A percentile compares a stretch with the other conserved stretches of the same genome.
These are phyloP conservation scores for Cyclophora punctaria DNA, from an alignment of 2,888 invertebrate genomes.

Conservation along the genomic window DNA sequence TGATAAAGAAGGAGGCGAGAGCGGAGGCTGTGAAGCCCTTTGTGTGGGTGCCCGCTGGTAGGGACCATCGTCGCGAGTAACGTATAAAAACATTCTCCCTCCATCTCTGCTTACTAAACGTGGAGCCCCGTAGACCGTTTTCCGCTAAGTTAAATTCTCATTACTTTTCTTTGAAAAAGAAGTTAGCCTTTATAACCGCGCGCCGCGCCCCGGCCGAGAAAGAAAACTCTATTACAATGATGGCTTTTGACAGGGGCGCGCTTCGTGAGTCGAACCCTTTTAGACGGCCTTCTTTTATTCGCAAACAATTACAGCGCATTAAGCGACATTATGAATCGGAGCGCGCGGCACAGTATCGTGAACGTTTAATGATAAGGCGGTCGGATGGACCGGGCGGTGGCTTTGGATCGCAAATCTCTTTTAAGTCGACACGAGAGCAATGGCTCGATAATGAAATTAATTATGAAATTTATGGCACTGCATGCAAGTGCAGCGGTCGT, in stretches of 20 bases:
- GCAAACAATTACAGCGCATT: slow-evolving; percentile 57
- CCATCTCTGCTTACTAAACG: slow-evolving; percentile 44
- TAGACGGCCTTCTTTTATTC: slow-evolving; percentile 46
- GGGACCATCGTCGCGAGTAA: slow-evolving; percentile 45
- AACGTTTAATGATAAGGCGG: slow-evolving; percentile 62
- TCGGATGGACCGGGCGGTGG: slow-evolving; percentile 35
- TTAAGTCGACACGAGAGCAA: slow-evolving; percentile 62
- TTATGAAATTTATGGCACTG: slow-evolving; percentile 59
- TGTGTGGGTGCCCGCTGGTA: slow-evolving; percentile 41
- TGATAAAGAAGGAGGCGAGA: slow-evolving; percentile 45
- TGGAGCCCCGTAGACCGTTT: slow-evolving; percentile 49
- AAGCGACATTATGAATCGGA: slow-evolving; percentile 45
- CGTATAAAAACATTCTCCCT: slow-evolving; percentile 56
- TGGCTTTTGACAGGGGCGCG: slow-evolving; percentile 53
- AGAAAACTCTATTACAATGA: slow-evolving; percentile 65
- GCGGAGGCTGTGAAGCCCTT: slow-evolving; percentile 34
- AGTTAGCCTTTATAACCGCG: slow-evolving; percentile 63
- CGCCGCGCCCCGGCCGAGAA: slow-evolving; percentile 46
- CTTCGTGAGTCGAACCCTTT: slow-evolving; percentile 42
- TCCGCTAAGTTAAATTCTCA: slow-evolving; percentile 70
- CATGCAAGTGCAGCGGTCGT: slow-evolving; percentile 31
- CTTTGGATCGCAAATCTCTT: slow-evolving; percentile 61
- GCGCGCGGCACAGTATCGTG: slow-evolving; percentile 42
- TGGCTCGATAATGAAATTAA: slow-evolving; percentile 64
- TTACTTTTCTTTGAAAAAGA: slow-evolving; percentile 66